Conservation (phyloP, 2,797 vertebrate genomes). For the Anabacerthia variegaticeps region DNA sequence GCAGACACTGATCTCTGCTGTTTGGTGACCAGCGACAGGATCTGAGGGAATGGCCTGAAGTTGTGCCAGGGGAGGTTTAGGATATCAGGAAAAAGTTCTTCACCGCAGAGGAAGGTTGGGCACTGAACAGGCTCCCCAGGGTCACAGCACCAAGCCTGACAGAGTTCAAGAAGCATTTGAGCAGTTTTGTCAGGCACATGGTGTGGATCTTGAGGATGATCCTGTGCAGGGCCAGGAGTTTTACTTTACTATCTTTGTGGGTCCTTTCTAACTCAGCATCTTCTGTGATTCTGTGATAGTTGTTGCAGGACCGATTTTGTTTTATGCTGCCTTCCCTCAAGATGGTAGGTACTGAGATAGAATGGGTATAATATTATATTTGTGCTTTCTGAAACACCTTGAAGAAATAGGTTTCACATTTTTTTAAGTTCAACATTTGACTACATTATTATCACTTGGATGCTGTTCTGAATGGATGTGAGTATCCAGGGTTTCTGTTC, state of each 20-base stretch:
- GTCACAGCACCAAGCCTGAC: neutral
- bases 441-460: slow-evolving; percentile 52
- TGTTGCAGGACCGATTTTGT: slow-evolving; percentile 45
- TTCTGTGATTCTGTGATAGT: neutral
- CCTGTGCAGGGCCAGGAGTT: neutral
- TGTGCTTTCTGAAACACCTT: slow-evolving; percentile 57
- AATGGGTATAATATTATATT: neutral
- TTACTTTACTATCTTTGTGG: neutral
- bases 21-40: neutral
- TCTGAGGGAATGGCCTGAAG: neutral
- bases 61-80: neutral
- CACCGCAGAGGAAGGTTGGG: neutral
- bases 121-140: neutral
- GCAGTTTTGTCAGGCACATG: neutral
- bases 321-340: slow-evolving; percentile 53
- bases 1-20: neutral
- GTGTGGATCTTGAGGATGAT: neutral
- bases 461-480: slow-evolving; percentile 17
- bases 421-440: neutral
- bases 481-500: slow-evolving; percentile 64
- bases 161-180: neutral
- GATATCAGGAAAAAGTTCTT: neutral
- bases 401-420: neutral
- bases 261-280: neutral
- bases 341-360: slow-evolving; percentile 54